Percentiles rank a stretch among this genome's conserved stretches.
phyloP scores from a whole-genome alignment of 2,113 vertebrate species.

The Oplegnathus fasciatus region DNA sequence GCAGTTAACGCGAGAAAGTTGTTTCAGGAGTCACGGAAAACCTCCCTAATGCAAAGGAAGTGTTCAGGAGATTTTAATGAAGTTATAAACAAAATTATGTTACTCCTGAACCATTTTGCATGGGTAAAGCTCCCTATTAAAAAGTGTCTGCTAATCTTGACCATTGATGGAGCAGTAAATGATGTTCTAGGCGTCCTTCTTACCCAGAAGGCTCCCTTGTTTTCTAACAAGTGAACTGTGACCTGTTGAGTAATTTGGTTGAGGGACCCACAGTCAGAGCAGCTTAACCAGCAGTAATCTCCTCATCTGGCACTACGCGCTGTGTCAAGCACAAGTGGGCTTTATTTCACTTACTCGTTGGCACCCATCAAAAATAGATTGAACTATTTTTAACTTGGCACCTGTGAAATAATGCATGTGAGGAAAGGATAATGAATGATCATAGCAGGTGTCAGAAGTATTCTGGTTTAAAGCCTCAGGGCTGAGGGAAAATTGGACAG shows the following conservation, averaged over 20 bases:
- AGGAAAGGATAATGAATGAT: constrained; percentile 64
- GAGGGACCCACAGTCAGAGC: constrained; percentile 50
- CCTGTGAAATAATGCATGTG: constrained; percentile 69
- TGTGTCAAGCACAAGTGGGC: constrained; percentile 60
- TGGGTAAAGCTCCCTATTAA: neutral
- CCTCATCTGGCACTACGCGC: constrained; percentile 68
- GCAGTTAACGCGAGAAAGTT: neutral
- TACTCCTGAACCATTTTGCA: neutral
- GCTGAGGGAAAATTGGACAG: constrained; percentile 64
- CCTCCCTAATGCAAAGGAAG: neutral
- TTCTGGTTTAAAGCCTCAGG: constrained; percentile 55
- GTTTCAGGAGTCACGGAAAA: neutral
- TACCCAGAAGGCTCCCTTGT: constrained; percentile 48
- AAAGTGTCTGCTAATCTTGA: neutral
- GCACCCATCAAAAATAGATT: constrained; percentile 61
- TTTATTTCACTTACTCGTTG: constrained; percentile 60
- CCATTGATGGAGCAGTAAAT: neutral
- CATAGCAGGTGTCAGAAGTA: constrained; percentile 72
- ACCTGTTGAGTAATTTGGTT: constrained; percentile 71
- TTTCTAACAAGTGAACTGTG: constrained; percentile 72
- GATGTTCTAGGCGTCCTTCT: neutral
- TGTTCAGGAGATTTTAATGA: constrained; percentile 6
- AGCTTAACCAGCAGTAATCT: constrained; percentile 75
- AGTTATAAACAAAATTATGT: neutral
- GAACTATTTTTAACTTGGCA: constrained; percentile 66